These are phyloP conservation scores for Amorpha juglandis DNA, from an alignment of 2,888 invertebrate genomes.

Conservation along the genomic window DNA sequence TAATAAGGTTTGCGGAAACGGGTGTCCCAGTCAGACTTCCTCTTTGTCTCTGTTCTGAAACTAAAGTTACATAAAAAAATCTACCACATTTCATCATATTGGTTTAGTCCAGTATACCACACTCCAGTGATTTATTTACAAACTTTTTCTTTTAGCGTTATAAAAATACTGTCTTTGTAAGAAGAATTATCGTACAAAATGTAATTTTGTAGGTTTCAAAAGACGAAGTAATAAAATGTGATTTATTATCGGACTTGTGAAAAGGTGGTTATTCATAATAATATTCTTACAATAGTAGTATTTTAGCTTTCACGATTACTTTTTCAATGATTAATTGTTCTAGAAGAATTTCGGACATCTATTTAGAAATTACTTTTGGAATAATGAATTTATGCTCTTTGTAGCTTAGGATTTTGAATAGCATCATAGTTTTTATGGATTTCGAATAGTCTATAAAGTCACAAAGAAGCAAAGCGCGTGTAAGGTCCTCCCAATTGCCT, in stretches of 20 bases:
- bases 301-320: background rate
- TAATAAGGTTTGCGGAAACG: too few relatives aligned
- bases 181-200: background rate
- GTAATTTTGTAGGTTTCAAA: conserved; percentile 8
- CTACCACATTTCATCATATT: background rate
- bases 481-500: too few relatives aligned
- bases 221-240: conserved; percentile 1
- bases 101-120: background rate
- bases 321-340: background rate
- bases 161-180: background rate
- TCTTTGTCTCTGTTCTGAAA: too few relatives aligned
- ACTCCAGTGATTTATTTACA: background rate
- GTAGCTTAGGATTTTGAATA: too few relatives aligned
- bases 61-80: background rate
- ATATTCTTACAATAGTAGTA: conserved; percentile 10
- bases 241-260: conserved; percentile 9
- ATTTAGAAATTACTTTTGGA: background rate
- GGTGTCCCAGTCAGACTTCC: too few relatives aligned
- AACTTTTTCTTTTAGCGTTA: background rate
- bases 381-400: too few relatives aligned
- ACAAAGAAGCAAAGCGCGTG: too few relatives aligned
- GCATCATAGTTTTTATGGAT: too few relatives aligned
- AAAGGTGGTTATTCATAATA: background rate
- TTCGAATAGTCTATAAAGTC: too few relatives aligned
- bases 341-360: background rate